These are phyloP conservation scores for Linurgus olivaceus DNA, from an alignment of 2,797 vertebrate genomes.

Conservation along the genomic window DNA sequence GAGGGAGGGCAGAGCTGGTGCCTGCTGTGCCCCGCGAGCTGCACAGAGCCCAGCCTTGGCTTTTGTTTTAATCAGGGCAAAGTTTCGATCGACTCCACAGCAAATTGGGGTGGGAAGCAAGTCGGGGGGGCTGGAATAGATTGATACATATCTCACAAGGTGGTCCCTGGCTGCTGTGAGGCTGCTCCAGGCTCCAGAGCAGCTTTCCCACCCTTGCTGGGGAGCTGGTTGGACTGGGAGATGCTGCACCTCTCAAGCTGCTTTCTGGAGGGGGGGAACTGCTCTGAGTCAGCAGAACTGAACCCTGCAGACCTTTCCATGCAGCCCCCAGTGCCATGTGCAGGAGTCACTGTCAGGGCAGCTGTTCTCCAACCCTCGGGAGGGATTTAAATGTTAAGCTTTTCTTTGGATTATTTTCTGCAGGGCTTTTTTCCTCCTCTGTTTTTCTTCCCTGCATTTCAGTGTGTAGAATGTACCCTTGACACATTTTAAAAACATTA, in stretches of 20 bases:
- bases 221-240: not conserved
- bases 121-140: not conserved
- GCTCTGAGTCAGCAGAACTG: not conserved
- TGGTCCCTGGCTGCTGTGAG: not conserved
- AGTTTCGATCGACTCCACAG: not conserved
- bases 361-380: not conserved
- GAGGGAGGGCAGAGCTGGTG: not conserved
- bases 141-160: accelerated
- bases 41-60: not conserved
- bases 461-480: not conserved
- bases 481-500: slow-evolving; percentile 31
- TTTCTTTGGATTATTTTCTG: slow-evolving; percentile 10
- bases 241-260: not conserved
- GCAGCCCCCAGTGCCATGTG: not conserved
- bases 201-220: not conserved
- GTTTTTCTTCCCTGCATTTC: not conserved
- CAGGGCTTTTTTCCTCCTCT: not conserved
- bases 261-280: not conserved
- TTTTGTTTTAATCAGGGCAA: not conserved
- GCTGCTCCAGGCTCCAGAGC: not conserved
- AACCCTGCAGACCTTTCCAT: not conserved
- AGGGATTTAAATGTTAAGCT: slow-evolving; percentile 12
- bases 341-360: not conserved
- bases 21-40: not conserved
- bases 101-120: not conserved